Evolutionary conservation across 1,140 invertebrate genomes (phyloP).

Genomic region (Andricus grossulariae): DNA sequence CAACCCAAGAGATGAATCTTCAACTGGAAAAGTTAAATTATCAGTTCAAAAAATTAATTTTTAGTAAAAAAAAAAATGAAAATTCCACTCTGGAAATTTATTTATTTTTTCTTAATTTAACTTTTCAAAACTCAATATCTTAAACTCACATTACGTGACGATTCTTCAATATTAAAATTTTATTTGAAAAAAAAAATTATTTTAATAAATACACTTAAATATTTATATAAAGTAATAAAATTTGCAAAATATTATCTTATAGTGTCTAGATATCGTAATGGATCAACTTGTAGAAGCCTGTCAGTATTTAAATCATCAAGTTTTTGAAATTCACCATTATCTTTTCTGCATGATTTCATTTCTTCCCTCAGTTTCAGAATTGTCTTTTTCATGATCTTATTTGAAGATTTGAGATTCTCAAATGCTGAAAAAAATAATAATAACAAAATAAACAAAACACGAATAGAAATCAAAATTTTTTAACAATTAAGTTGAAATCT

Average conservation of each 20-base stretch:
- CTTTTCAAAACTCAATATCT: too few species aligned
- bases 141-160: too few species aligned
- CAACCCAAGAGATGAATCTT: too few species aligned
- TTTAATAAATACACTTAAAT: neutral
- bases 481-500: too few species aligned
- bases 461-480: neutral
- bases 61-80: too few species aligned
- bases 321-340: neutral
- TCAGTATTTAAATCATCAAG: slow-evolving; percentile 7
- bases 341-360: neutral
- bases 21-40: too few species aligned
- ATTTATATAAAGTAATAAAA: neutral
- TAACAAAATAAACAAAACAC: too few species aligned
- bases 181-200: too few species aligned
- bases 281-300: neutral
- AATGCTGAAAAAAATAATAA: neutral
- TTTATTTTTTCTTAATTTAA: too few species aligned
- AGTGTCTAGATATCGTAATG: neutral
- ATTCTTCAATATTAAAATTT: too few species aligned
- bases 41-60: too few species aligned
- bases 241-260: neutral
- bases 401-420: slow-evolving; percentile 2
- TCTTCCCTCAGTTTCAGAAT: neutral
- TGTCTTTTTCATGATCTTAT: slow-evolving; percentile 29
- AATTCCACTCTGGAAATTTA: too few species aligned